These are phyloP conservation scores for Drosophila tanythrix DNA, from an alignment of 2,888 invertebrate species.

Conservation along the genomic window DNA sequence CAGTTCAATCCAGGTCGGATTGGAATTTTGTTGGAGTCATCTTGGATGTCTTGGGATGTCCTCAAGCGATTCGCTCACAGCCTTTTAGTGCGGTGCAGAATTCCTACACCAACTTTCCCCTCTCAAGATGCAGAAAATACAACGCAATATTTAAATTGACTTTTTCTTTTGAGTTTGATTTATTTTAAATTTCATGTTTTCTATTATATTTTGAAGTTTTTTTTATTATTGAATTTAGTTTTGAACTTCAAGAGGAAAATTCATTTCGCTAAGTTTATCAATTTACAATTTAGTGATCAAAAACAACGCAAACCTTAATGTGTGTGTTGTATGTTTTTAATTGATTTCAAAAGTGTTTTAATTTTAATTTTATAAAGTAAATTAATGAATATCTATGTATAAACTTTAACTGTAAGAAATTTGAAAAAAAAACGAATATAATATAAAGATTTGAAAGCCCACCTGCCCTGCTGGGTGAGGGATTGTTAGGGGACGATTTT, in stretches of 20 bases:
- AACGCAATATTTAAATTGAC: not conserved
- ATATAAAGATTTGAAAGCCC: constrained; percentile 8
- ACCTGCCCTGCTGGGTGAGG: constrained; percentile 12
- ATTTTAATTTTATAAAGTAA: constrained; percentile 37
- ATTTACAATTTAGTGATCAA: constrained; percentile 41
- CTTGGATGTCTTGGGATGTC: no score
- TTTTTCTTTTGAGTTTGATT: constrained; percentile 35
- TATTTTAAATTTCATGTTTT: constrained; percentile 53
- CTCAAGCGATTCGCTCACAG: not conserved
- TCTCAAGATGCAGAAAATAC: constrained; percentile 1
- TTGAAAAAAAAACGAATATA: not conserved
- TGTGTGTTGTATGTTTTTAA: constrained; percentile 27
- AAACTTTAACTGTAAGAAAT: constrained; percentile 9
- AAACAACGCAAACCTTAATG: constrained; percentile 17
- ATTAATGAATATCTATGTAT: constrained; percentile 20
- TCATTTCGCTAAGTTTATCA: constrained; percentile 46
- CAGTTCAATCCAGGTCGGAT: not conserved
- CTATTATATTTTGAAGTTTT: constrained; percentile 23
- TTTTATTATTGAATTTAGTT: constrained; percentile 49
- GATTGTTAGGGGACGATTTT: constrained; percentile 34
- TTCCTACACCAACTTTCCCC: not conserved
- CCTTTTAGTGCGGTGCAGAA: not conserved
- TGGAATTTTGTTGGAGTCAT: not conserved
- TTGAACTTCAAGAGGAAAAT: constrained; percentile 76
- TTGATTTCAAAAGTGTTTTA: constrained; percentile 17